Evolutionary conservation across 2,888 invertebrate genomes (phyloP).

Genomic region (Ischnus inquisitorius): DNA sequence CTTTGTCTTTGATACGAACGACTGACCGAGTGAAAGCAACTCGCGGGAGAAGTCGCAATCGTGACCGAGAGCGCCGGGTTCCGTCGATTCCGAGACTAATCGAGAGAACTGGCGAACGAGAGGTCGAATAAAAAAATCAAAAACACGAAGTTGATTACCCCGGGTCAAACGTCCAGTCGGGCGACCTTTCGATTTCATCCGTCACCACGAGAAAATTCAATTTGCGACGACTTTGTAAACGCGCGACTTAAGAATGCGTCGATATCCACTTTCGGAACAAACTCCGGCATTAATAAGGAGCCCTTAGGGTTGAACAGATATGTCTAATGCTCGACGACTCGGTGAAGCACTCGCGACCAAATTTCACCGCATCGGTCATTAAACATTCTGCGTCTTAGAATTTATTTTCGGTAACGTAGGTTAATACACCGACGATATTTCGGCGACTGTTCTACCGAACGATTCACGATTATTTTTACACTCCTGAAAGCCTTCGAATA

Average conservation of each 20-base stretch:
- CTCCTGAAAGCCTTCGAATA: too few species aligned
- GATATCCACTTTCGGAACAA: background rate
- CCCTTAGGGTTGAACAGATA: too few species aligned
- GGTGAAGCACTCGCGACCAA: too few species aligned
- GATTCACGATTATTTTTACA: too few species aligned
- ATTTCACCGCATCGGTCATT: too few species aligned
- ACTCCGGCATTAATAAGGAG: too few species aligned
- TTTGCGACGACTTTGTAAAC: slow-evolving; percentile 17
- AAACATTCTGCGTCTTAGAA: too few species aligned
- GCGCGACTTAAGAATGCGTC: background rate
- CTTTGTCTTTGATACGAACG: slow-evolving; percentile 18
- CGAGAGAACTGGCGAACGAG: background rate
- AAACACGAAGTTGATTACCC: slow-evolving; percentile 45
- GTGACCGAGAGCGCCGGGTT: background rate
- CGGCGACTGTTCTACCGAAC: too few species aligned
- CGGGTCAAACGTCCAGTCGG: slow-evolving; percentile 56
- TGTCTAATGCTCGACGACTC: too few species aligned
- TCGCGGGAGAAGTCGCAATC: background rate
- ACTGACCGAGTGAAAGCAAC: background rate
- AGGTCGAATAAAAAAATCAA: background rate
- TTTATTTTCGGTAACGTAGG: too few species aligned
- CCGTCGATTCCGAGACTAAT: background rate
- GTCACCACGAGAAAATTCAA: slow-evolving; percentile 49
- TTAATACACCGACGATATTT: too few species aligned
- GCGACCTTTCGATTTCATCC: slow-evolving; percentile 53